Evolutionary conservation across 2,113 vertebrate genomes (phyloP).

Genomic region (Lophura nycthemera): DNA sequence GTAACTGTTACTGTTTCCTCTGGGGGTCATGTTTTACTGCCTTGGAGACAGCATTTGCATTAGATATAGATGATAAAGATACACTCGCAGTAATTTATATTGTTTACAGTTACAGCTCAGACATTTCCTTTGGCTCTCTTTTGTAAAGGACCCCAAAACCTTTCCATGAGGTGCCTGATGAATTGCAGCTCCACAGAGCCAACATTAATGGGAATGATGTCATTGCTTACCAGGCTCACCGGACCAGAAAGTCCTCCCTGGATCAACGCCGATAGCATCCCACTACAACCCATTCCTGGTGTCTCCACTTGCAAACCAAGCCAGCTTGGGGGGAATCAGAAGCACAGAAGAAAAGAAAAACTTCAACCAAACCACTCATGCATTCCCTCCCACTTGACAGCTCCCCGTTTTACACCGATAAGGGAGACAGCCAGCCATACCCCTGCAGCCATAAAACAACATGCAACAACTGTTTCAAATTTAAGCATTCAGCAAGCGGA

Average conservation of each 20-base stretch:
- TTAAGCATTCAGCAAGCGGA: neutral
- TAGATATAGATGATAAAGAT: conserved; percentile 8
- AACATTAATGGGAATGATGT: neutral
- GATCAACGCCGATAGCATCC: neutral
- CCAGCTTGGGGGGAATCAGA: neutral
- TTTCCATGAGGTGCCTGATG: neutral
- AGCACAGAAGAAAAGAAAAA: neutral
- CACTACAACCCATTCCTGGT: neutral
- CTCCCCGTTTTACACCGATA: neutral
- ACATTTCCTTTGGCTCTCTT: neutral
- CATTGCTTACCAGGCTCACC: neutral
- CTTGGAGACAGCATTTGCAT: conserved; percentile 35
- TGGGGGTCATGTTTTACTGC: neutral
- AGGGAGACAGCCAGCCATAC: neutral
- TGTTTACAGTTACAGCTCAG: neutral
- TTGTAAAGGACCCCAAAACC: neutral
- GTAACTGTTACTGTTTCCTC: conserved; percentile 7
- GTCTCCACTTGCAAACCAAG: neutral
- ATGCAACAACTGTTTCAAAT: neutral
- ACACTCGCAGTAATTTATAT: neutral
- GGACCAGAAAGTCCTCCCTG: neutral
- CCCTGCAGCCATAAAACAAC: neutral
- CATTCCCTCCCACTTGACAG: neutral
- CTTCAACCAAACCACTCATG: neutral
- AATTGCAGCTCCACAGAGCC: neutral